These are phyloP conservation scores for Caenorhabditis brenneri DNA, from an alignment of 1,140 invertebrate genomes.

Conservation along the genomic window DNA sequence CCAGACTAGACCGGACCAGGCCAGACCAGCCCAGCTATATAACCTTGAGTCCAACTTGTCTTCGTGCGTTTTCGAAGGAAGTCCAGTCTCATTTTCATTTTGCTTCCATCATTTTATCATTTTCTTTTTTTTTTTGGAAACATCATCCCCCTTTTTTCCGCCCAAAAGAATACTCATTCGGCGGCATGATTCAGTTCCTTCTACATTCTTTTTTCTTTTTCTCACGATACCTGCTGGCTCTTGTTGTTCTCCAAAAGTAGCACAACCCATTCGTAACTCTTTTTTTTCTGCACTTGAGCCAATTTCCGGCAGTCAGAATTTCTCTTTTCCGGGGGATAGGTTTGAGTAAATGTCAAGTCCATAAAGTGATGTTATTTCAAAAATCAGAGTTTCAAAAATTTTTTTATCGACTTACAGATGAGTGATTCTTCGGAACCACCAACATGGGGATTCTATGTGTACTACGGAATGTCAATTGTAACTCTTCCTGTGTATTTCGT, in stretches of 20 bases:
- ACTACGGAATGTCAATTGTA: constrained; percentile 1
- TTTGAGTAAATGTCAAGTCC: too few relatives aligned
- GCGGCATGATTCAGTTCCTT: background rate
- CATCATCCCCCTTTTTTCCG: background rate
- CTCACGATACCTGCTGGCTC: background rate
- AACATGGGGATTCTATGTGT: background rate
- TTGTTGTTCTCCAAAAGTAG: background rate
- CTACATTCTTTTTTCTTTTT: background rate
- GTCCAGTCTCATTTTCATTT: too few relatives aligned
- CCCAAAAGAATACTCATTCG: background rate
- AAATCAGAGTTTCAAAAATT: too few relatives aligned
- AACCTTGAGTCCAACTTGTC: too few relatives aligned
- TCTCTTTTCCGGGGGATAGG: too few relatives aligned
- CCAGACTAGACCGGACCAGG: too few relatives aligned
- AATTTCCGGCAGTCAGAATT: background rate
- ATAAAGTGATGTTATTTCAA: too few relatives aligned
- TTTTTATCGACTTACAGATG: background rate
- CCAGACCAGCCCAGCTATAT: too few relatives aligned
- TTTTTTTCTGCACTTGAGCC: background rate
- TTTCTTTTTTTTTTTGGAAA: background rate
- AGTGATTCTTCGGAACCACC: background rate
- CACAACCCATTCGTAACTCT: background rate
- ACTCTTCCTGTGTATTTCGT: background rate
- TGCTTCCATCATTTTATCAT: background rate
- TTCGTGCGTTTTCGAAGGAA: too few relatives aligned